phyloP scores from a whole-genome alignment of 2,113 vertebrate genomes.

The Campylomormyrus tamandua region DNA sequence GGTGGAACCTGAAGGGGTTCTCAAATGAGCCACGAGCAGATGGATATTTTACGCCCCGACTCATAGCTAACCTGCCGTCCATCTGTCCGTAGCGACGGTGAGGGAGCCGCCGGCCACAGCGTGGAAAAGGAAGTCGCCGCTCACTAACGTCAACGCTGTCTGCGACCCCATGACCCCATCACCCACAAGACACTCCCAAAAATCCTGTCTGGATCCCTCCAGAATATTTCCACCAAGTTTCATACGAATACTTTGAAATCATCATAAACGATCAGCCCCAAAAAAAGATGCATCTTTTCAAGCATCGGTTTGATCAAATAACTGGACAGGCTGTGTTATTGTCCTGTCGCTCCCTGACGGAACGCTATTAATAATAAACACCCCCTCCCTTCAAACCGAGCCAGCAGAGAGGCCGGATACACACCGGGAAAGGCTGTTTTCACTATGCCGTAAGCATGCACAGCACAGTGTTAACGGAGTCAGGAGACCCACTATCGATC shows the following conservation, averaged over 20 bases:
- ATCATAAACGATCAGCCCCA: neutral
- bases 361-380: neutral
- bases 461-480: neutral
- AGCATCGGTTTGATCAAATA: neutral
- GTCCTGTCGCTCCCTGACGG: neutral
- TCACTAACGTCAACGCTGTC: neutral
- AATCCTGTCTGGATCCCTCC: neutral
- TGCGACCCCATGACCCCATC: neutral
- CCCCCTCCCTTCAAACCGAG: neutral
- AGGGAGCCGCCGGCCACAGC: too few species aligned
- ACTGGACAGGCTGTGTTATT: neutral
- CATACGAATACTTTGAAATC: neutral
- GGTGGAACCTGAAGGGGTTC: neutral
- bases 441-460: neutral
- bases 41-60: neutral
- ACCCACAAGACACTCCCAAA: neutral
- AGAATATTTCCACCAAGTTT: neutral
- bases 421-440: neutral
- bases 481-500: constrained; percentile 1
- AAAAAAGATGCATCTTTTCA: neutral
- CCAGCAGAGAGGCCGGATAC: neutral
- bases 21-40: neutral
- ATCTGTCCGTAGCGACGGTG: neutral
- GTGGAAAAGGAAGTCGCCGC: too few species aligned
- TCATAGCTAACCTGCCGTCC: constrained; percentile 2